Evolutionary conservation across 2,113 vertebrate genomes (phyloP), one percentile per base, ranked within the genome.

Genomic region (mouse (Mus musculus)): DNA sequence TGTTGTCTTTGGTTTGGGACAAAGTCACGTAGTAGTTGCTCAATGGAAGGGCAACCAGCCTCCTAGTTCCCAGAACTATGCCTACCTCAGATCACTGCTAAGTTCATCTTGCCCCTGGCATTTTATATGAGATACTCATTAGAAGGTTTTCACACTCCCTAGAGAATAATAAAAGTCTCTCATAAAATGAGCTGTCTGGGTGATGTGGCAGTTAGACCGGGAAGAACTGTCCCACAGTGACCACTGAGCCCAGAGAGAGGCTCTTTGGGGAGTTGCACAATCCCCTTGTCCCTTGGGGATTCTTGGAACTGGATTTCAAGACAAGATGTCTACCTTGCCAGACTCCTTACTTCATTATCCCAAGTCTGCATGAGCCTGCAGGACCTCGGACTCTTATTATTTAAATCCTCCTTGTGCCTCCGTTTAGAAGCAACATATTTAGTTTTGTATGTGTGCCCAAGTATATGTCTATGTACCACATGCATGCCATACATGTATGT

Each of bases 41-140:
- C 11, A 9, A 59, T 86, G 56, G 30, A 36, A 82, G 65, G 42
- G 8, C 2, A 0, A 30, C 16, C 71, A 72, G 17, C 46, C 65
- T 95, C 76, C 39, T n/a, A 0, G 72, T 36, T 88, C 84, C n/a
- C 36, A 56, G 77, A 82, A 46, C 59, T 7, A 4, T 2, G 49
- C 26, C 42, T 67, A 46, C 52, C 56, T 30, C 59, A 73, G 77
- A 82, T 69, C 89, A 80, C 42, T 36, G 42, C 3, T 19, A 14
- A 88, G 56, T 93, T n/a, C 2, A 30, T 76, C 77, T 72, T 17
- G 46, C 33, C 73, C 89, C 82, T 24, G 28, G 54, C 20, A 33
- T 91, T 71, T 69, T 9, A 36, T 19, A 73, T 69, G 85, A 93
- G 72, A 65, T 85, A 88, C 65, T 85, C 77, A 89, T 73, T 36